These are phyloP conservation scores for Takifugu rubripes DNA, from an alignment of 2,797 vertebrate genomes.

Conservation along the genomic window DNA sequence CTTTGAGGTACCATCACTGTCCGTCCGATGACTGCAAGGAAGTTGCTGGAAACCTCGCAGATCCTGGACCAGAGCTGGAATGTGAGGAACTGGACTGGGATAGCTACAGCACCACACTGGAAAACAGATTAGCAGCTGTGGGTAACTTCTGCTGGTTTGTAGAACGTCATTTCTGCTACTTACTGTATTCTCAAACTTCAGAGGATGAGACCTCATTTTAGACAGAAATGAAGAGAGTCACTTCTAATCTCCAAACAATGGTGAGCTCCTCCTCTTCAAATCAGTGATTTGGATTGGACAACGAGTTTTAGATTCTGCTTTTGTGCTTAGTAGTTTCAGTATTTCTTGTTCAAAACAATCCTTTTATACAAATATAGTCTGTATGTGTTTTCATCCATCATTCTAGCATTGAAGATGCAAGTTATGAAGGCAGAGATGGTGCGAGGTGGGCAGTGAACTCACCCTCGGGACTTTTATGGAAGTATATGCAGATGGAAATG, in stretches of 20 bases:
- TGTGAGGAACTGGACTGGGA: constrained; percentile 80
- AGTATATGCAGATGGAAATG: constrained; percentile 54
- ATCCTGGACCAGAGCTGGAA: constrained; percentile 67
- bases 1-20: constrained; percentile 26
- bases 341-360: too few relatives aligned
- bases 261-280: too few relatives aligned
- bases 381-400: neutral
- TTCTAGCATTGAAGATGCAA: too few relatives aligned
- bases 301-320: too few relatives aligned
- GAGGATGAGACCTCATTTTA: neutral
- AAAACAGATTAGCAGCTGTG: constrained; percentile 70
- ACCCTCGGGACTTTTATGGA: constrained; percentile 57
- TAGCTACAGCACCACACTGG: constrained; percentile 70
- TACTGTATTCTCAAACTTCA: neutral
- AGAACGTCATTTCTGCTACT: neutral
- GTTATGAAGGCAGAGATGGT: neutral
- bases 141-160: constrained; percentile 49
- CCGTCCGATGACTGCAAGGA: constrained; percentile 58
- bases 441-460: constrained; percentile 11
- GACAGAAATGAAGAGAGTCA: neutral
- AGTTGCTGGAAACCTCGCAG: constrained; percentile 49
- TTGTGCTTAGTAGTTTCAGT: too few relatives aligned
- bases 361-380: too few relatives aligned
- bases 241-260: too few relatives aligned
- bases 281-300: too few relatives aligned